These are phyloP conservation scores for Acridotheres tristis DNA, from an alignment of 2,797 vertebrate species.

Conservation along the genomic window DNA sequence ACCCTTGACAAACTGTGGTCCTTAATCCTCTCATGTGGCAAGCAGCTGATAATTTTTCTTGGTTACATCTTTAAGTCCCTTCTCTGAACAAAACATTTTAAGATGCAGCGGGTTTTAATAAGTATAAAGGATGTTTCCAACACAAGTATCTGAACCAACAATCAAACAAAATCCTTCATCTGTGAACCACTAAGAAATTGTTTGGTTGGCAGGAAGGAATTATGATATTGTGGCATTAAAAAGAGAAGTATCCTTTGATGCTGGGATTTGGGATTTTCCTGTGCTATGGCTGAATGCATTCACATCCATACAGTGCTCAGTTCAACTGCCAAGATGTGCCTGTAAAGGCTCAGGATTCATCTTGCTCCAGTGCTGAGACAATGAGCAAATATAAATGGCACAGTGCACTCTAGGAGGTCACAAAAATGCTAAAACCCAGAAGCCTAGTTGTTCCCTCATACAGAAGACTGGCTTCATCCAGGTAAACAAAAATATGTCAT, in stretches of 20 bases:
- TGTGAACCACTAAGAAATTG: slow-evolving; percentile 15
- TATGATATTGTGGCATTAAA: background rate
- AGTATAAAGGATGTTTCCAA: slow-evolving; percentile 30
- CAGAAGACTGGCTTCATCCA: background rate
- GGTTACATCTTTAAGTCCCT: background rate
- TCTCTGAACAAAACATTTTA: background rate
- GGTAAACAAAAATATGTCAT: background rate
- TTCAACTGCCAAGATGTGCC: background rate
- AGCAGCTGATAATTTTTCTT: slow-evolving; percentile 26
- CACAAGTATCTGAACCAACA: background rate
- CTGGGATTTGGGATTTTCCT: slow-evolving; percentile 21
- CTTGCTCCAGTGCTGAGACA: background rate
- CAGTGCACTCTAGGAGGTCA: background rate
- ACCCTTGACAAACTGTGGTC: background rate
- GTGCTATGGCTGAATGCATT: background rate
- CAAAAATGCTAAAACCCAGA: background rate
- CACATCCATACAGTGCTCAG: background rate
- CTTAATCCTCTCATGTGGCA: slow-evolving; percentile 21
- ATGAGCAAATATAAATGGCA: background rate
- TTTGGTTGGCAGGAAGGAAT: slow-evolving; percentile 21
- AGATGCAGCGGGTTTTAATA: slow-evolving; percentile 38
- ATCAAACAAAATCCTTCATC: slow-evolving; percentile 1
- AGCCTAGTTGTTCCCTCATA: background rate
- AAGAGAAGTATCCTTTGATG: slow-evolving; percentile 37
- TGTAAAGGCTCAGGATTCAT: background rate